Percentiles rank a stretch among this genome's conserved stretches.
Conservation (phyloP, 2,113 vertebrate species). For the Podarcis muralis region DNA sequence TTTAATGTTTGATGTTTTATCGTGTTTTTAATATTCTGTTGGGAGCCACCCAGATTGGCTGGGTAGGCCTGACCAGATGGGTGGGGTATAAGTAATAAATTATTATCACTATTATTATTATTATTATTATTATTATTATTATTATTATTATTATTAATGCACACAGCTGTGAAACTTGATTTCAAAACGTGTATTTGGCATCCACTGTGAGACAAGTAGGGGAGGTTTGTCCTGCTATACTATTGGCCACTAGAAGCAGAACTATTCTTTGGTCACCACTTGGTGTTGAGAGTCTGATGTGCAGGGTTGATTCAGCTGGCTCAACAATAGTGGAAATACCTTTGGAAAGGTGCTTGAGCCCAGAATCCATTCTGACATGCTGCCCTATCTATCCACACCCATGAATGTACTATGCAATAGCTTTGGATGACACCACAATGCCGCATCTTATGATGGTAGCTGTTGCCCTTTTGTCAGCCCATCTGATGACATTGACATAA, state of each 20-base stretch:
- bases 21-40: too few relatives aligned
- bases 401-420: background rate
- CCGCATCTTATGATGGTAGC: background rate
- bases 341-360: background rate
- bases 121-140: too few relatives aligned
- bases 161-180: background rate
- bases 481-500: background rate
- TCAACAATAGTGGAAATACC: background rate
- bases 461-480: background rate
- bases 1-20: too few relatives aligned
- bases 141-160: background rate
- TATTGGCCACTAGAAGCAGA: background rate
- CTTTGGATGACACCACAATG: background rate
- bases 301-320: background rate
- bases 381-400: background rate
- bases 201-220: background rate
- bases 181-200: background rate
- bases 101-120: too few relatives aligned
- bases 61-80: too few relatives aligned
- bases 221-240: background rate
- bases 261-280: background rate
- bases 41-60: too few relatives aligned
- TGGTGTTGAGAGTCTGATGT: background rate
- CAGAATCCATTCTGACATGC: background rate
- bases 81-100: too few relatives aligned